A percentile compares a stretch with the other conserved stretches of the same genome.
Conservation (phyloP, 2,888 invertebrate genomes). For the Diaphora mendica region DNA sequence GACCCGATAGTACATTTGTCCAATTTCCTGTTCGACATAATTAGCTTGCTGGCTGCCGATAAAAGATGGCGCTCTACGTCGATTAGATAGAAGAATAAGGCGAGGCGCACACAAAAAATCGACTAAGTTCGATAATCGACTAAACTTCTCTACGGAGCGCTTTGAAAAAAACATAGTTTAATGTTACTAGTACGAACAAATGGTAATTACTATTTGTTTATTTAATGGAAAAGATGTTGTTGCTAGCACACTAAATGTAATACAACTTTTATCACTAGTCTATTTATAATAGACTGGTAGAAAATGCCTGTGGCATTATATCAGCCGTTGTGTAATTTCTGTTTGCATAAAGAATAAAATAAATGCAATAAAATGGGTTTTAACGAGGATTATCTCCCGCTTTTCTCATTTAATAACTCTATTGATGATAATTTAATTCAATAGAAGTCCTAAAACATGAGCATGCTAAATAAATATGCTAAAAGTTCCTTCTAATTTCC, state of each 20-base stretch:
- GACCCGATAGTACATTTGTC: constrained; percentile 24
- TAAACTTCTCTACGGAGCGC: background rate
- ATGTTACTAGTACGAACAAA: background rate
- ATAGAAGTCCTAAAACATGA: background rate
- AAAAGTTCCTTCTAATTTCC: background rate
- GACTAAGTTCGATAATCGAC: background rate
- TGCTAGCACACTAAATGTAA: background rate
- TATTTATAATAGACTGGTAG: background rate
- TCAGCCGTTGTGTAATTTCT: background rate
- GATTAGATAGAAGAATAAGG: constrained; percentile 14
- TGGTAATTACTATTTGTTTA: background rate
- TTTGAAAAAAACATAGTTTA: background rate
- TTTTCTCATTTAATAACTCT: background rate
- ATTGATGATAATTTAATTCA: background rate
- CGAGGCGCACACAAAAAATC: background rate
- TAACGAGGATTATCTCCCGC: background rate
- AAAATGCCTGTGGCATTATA: background rate
- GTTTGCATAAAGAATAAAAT: background rate
- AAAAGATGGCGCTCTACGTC: constrained; percentile 37
- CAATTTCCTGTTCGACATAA: constrained; percentile 38
- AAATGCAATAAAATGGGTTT: background rate
- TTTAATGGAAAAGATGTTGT: background rate
- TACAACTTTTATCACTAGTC: background rate
- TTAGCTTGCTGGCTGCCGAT: constrained; percentile 26
- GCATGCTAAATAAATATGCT: background rate